Conservation (phyloP, 2,113 vertebrate genomes). For the Patagioenas fasciata region DNA sequence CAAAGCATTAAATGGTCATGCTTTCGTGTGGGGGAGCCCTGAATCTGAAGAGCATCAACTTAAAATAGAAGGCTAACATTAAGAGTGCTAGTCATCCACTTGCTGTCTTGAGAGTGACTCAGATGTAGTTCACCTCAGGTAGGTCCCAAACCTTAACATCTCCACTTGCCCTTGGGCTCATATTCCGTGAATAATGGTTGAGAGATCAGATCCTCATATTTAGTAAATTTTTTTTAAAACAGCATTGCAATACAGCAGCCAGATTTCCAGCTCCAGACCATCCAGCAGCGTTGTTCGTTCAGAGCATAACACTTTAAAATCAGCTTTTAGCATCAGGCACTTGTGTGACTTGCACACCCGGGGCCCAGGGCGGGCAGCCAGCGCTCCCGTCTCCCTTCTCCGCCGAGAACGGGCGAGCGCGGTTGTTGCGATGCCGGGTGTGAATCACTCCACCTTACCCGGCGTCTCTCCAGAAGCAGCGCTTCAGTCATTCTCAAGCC, state of each 20-base stretch:
- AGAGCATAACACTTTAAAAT: background rate
- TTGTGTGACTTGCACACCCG: background rate
- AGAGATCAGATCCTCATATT: background rate
- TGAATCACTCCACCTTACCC: background rate
- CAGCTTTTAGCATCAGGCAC: background rate
- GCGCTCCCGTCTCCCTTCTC: background rate
- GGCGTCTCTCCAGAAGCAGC: background rate
- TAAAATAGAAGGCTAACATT: slow-evolving; percentile 51
- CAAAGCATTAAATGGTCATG: background rate
- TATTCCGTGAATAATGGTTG: background rate
- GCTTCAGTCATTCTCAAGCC: slow-evolving; percentile 12
- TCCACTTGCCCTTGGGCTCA: fast-evolving
- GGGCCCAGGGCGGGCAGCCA: background rate
- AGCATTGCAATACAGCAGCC: background rate
- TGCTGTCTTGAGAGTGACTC: slow-evolving; percentile 22
- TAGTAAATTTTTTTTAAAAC: background rate
- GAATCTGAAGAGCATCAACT: slow-evolving; percentile 3
- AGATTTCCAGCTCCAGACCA: background rate
- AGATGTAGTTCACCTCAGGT: background rate
- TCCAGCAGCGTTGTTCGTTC: background rate
- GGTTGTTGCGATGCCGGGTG: background rate
- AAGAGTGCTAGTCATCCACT: slow-evolving; percentile 42
- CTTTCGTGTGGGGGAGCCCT: background rate
- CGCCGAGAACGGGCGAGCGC: background rate
- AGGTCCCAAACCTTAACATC: background rate